Base-by-base conservation (phyloP, 2,113 vertebrate genomes). In the Xiphorhynchus elegans region DNA sequence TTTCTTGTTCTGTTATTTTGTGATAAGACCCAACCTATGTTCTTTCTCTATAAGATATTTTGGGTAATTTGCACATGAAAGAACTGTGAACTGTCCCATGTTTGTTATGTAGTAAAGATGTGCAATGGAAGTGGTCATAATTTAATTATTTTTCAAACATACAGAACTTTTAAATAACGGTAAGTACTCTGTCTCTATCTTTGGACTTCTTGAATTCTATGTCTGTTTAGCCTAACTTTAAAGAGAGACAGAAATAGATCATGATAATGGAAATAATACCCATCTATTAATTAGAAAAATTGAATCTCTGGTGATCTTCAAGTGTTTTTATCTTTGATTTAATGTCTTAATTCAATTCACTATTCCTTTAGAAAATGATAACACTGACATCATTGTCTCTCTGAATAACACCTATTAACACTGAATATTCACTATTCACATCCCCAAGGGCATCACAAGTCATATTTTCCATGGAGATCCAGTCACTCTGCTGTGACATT, bases 11-110 rank as follows among this genome's bases (percentile, higher is more conserved):
- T 89, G 46, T 58, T 78, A 82, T 47, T 70, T 70, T 59, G 10
- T 84, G 63, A 55, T 86, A 95, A 95, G 49, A 66, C 67, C 4
- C 3, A 5, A 53, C 21, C 53, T 17, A 17, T 53, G 37, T 62
- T 83, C 28, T 40, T 90, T 80, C 44, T 83, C 58, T 79, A 11
- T 64, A 42, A 85, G 42, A 24, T n/a, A 66, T 83, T 69, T 85
- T 49, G 46, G 37, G 10, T 42, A 92, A 90, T 93, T 88, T 93
- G 56, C 70, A 94, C 49, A 76, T 77, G 55, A 94, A 94, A 96
- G 37, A 77, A 17, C 13, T 88, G 31, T 55, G 83, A 92, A 79
- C 6, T 62, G 40, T 50, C 55, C 28, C 15, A 13, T 68, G 76
- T 62, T 75, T 66, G 7, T 62, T 80, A 91, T 33, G 40, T 62